phyloP scores from a whole-genome alignment of 2,113 vertebrate genomes.

The Naja naja region DNA sequence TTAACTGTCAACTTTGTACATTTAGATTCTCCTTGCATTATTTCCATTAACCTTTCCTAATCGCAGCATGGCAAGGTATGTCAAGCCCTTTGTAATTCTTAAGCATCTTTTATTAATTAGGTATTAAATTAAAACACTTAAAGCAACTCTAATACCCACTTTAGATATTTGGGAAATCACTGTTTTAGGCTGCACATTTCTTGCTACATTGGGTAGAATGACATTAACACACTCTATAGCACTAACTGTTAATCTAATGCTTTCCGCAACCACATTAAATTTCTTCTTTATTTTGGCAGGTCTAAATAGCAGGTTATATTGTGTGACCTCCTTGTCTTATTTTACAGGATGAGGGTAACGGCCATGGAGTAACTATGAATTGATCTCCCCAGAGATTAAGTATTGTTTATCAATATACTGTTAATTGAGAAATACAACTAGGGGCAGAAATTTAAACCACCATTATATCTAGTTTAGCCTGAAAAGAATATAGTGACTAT shows the following conservation, averaged over 20 bases:
- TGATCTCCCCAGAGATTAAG: neutral
- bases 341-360: neutral
- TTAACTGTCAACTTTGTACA: neutral
- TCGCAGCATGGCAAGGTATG: neutral
- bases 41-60: slow-evolving; percentile 4
- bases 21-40: neutral
- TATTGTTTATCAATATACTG: neutral
- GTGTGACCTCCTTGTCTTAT: neutral
- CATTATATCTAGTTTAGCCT: neutral
- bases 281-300: neutral
- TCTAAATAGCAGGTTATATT: neutral
- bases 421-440: neutral
- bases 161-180: neutral
- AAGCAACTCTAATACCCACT: neutral
- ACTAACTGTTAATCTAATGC: neutral
- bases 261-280: neutral
- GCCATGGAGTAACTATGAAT: neutral
- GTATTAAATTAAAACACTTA: slow-evolving; percentile 6
- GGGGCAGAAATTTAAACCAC: slow-evolving; percentile 2
- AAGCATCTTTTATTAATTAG: neutral
- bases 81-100: neutral
- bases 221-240: neutral
- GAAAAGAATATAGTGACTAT: neutral
- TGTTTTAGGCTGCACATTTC: neutral
- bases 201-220: neutral